Conservation (phyloP, 2,113 vertebrate species). For the Bothrops jararaca region DNA sequence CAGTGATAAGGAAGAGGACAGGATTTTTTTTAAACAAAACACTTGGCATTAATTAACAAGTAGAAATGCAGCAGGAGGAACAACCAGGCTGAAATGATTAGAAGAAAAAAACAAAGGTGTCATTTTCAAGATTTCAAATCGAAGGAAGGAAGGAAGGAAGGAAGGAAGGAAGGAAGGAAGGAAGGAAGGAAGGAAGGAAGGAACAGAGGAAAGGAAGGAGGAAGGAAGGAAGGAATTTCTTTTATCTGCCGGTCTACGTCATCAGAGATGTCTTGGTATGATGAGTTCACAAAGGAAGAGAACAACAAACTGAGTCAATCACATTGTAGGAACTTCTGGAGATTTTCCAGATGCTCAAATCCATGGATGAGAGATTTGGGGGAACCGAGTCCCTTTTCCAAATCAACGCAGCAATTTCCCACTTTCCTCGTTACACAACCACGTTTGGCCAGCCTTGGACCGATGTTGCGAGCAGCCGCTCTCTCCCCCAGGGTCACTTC, state of each 20-base stretch:
- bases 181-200: neutral
- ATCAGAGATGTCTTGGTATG: neutral
- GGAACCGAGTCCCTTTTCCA: neutral
- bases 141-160: neutral
- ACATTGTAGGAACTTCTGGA: neutral
- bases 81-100: neutral
- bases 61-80: accelerated
- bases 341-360: neutral
- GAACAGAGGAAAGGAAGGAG: too few relatives aligned
- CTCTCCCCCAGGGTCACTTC: neutral
- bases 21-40: neutral
- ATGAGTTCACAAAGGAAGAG: neutral
- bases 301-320: neutral
- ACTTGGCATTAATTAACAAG: neutral
- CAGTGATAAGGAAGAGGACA: neutral
- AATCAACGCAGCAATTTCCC: neutral
- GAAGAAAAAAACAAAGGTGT: neutral
- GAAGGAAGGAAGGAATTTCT: neutral
- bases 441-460: neutral
- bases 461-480: neutral
- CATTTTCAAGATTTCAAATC: neutral
- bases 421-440: neutral
- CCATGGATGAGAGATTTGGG: neutral
- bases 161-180: neutral
- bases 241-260: neutral